These are phyloP conservation scores for Enteromius treurensis DNA, from an alignment of 2,797 vertebrate species.

Conservation along the genomic window DNA sequence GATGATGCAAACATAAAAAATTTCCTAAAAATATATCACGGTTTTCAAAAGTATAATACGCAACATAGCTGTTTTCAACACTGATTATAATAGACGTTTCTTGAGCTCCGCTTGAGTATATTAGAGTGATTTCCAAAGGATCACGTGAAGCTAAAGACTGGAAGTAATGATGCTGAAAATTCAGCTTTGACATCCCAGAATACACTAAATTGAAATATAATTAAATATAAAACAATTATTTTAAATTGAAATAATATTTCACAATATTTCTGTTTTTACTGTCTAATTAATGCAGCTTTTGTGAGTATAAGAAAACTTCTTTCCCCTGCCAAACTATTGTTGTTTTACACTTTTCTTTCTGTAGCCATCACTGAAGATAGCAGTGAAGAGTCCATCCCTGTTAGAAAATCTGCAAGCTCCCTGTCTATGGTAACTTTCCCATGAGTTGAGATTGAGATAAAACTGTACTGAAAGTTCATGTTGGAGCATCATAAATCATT, in stretches of 20 bases:
- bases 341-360: constrained; percentile 14
- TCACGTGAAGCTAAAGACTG: background rate
- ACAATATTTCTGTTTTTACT: background rate
- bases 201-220: background rate
- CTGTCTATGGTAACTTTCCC: constrained; percentile 63
- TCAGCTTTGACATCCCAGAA: background rate
- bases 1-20: constrained; percentile 1
- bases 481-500: background rate
- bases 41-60: background rate
- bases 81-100: background rate
- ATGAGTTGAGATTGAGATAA: background rate
- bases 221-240: background rate
- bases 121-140: background rate
- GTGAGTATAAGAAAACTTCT: background rate
- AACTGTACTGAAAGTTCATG: background rate
- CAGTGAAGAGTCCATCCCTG: constrained; percentile 42
- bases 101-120: background rate
- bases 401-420: constrained; percentile 34
- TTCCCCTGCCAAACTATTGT: background rate
- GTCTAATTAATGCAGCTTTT: background rate
- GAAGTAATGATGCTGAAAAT: background rate
- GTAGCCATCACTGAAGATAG: constrained; percentile 47
- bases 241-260: background rate
- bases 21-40: background rate
- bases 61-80: background rate